Percentiles rank a stretch among this genome's conserved stretches.
Conservation (phyloP, 2,797 vertebrate genomes). For the Pampus argenteus region DNA sequence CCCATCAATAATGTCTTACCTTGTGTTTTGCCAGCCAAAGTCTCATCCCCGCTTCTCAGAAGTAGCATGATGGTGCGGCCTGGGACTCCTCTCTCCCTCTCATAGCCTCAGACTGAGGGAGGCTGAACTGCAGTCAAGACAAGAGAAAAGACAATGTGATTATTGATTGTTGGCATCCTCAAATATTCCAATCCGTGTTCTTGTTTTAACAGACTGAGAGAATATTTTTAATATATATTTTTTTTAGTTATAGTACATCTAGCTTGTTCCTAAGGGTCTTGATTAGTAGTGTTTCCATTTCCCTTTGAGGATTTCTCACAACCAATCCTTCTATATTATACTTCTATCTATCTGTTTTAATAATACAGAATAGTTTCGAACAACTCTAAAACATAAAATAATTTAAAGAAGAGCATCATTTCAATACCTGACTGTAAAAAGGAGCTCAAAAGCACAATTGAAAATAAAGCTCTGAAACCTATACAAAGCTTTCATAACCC, state of each 20-base stretch:
- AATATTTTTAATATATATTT: neutral
- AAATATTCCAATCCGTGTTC: neutral
- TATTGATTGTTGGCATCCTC: conserved; percentile 4
- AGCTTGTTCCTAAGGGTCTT: neutral
- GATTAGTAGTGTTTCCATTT: neutral
- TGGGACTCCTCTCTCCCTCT: conserved; percentile 84
- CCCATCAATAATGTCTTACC: conserved; percentile 72
- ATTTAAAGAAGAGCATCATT: too few relatives aligned
- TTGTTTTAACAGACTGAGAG: neutral
- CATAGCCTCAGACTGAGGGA: conserved; percentile 87
- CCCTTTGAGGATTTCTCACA: neutral
- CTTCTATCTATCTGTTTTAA: too few relatives aligned
- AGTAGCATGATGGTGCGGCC: conserved; percentile 86
- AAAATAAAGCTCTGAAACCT: neutral
- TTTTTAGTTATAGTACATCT: neutral
- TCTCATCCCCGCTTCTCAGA: conserved; percentile 86
- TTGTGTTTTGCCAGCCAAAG: conserved; percentile 84
- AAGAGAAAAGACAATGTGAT: conserved; percentile 16
- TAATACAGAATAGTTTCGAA: neutral
- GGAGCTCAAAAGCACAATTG: neutral
- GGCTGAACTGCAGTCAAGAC: conserved; percentile 64
- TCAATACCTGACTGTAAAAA: neutral
- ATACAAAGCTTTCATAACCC: neutral
- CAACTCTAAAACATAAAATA: neutral
- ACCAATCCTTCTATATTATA: neutral